Base-by-base conservation (phyloP, 2,797 vertebrate species). In the Hypotaenidia okinawae region DNA sequence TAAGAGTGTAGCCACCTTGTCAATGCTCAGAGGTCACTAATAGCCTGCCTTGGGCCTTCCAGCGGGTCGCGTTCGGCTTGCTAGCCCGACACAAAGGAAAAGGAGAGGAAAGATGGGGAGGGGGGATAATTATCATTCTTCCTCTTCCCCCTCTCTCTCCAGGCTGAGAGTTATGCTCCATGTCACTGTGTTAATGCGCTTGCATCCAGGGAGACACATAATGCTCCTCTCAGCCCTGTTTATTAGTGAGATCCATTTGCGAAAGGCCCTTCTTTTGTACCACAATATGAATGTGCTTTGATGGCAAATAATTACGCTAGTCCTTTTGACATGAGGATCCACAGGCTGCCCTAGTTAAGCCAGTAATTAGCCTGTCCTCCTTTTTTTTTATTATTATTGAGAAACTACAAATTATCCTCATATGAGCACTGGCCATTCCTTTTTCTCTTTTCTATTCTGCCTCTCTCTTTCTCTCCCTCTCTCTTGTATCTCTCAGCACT, bases 311-410 rank as follows among this genome's bases (percentile, higher is more conserved):
- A 99, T 99, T 99, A 99, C 98, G 97, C 98, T 98, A 98, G 98
- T 99, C 99, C 99, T 99, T 99, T 99, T 99, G 99, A 99, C 99
- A 99, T 98, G 98, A 99, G 98, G 98, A 99, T 99, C 98, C 98
- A 98, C 98, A 98, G 98, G 98, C 98, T 98, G 99, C 98, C 99
- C 99, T 98, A 99, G 99, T 99, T 99, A 99, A 99, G 98, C 99
- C 98, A 99, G 98, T 99, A 99, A 99, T 99, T 99, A 99, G 99
- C 98, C 99, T 99, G 99, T 99, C 98, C 98, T 99, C 98, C 97
- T 90, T 75, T 87, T 93, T 78, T 93, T 80, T 97, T 97, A 98
- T 98, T 98, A 98, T 98, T 99, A 98, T 99, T 98, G 98, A 98
- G 98, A 98, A 98, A 98, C 98, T 98, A 99, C 98, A 99, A 99